Percentiles rank a stretch among this genome's conserved stretches.
Conservation (phyloP, 2,797 vertebrate genomes). For the Myotis daubentonii region DNA sequence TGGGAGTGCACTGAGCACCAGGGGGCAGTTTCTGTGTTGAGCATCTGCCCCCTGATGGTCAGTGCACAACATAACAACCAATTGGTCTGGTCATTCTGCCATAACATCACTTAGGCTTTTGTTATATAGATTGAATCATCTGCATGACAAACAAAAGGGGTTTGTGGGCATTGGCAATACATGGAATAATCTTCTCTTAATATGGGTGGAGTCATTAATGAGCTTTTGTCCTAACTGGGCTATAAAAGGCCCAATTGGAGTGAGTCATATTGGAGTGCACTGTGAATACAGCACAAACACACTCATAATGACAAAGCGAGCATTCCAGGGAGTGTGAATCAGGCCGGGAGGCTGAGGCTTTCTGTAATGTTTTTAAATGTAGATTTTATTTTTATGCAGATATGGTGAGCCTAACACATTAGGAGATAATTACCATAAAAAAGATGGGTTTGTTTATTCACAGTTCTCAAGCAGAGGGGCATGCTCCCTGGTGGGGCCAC, state of each 20-base stretch:
- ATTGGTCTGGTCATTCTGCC: rapidly evolving
- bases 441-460: not conserved
- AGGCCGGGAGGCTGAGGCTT: not conserved
- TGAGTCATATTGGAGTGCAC: not conserved
- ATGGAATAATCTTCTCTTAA: not conserved
- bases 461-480: not conserved
- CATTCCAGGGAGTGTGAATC: not conserved
- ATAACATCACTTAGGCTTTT: no score
- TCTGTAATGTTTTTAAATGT: not conserved
- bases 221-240: not conserved
- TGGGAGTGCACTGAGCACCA: no score
- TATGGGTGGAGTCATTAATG: not conserved
- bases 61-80: no score
- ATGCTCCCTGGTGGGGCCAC: rapidly evolving
- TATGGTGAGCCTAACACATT: not conserved
- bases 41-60: no score
- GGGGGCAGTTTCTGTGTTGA: no score
- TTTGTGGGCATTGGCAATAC: not conserved
- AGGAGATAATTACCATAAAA: not conserved
- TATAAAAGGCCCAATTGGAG: not conserved
- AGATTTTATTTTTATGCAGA: not conserved
- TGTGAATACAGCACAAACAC: not conserved
- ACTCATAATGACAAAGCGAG: not conserved
- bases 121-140: not conserved
- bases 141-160: not conserved